phyloP scores from a whole-genome alignment of 2,797 vertebrate genomes.

The Schizopygopsis pylzovi region DNA sequence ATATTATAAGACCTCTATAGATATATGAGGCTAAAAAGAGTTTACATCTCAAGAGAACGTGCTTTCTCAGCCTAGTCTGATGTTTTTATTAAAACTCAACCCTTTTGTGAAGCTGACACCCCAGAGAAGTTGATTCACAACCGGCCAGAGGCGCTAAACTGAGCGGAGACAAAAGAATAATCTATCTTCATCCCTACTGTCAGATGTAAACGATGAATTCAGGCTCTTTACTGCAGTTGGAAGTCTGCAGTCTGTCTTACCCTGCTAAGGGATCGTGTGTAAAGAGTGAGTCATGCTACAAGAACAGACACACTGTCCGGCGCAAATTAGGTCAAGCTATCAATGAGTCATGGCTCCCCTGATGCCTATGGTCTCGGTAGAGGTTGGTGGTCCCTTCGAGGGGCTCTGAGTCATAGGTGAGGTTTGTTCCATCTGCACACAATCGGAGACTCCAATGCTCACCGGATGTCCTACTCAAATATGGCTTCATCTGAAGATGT shows the following conservation, averaged over 20 bases:
- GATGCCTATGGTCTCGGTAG: conserved; percentile 37
- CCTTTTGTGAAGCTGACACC: conserved; percentile 38
- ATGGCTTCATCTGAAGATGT: too few species aligned
- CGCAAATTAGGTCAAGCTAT: conserved; percentile 44
- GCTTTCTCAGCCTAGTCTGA: conserved; percentile 15
- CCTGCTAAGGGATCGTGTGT: conserved; percentile 16
- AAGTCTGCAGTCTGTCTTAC: conserved; percentile 9
- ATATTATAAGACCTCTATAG: conserved; percentile 8
- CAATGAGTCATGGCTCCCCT: conserved; percentile 52
- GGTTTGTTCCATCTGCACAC: conserved; percentile 12
- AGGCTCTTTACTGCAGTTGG: conserved; percentile 20
- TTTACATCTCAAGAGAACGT: neutral
- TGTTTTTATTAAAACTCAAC: conserved; percentile 30
- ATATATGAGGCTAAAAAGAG: neutral
- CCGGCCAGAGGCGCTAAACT: conserved; percentile 24
- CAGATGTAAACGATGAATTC: conserved; percentile 38
- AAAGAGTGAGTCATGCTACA: conserved; percentile 14
- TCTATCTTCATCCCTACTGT: conserved; percentile 32
- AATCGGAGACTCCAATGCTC: too few species aligned
- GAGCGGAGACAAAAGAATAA: conserved; percentile 5
- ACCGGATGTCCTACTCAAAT: too few species aligned
- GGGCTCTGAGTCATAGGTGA: conserved; percentile 34
- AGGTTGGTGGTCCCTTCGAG: conserved; percentile 45
- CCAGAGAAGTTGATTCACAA: conserved; percentile 39
- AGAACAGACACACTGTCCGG: conserved; percentile 26